Percentiles rank a stretch among this genome's conserved stretches.
phyloP scores from a whole-genome alignment of 2,797 vertebrate genomes.

The Thalassophryne amazonica region DNA sequence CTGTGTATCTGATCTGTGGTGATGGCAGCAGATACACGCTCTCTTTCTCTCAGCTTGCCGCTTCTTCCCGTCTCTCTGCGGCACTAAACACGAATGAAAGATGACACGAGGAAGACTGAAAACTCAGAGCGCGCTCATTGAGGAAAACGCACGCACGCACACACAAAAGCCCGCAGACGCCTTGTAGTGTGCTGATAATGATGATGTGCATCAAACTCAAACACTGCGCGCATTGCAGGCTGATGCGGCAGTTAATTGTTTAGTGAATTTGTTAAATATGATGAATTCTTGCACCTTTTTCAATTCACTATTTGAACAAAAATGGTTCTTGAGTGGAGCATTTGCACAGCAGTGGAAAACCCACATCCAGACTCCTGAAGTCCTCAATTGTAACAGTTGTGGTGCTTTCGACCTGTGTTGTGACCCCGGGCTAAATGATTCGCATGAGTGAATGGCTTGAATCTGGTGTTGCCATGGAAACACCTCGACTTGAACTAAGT shows the following conservation, averaged over 20 bases:
- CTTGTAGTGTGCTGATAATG: too few relatives aligned
- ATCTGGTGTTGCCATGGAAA: conserved; percentile 62
- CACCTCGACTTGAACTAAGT: background rate
- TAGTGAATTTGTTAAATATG: too few relatives aligned
- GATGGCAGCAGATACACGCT: conserved; percentile 44
- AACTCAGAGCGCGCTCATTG: conserved; percentile 3
- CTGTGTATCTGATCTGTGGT: conserved; percentile 67
- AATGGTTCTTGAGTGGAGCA: too few relatives aligned
- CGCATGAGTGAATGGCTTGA: too few relatives aligned
- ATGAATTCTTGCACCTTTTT: too few relatives aligned
- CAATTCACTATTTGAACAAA: too few relatives aligned
- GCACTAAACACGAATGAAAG: conserved; percentile 13
- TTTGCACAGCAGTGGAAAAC: too few relatives aligned
- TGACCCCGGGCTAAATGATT: conserved; percentile 13
- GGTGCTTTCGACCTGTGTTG: background rate
- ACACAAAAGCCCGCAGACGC: background rate
- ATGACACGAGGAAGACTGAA: conserved; percentile 14
- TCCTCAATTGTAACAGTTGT: too few relatives aligned
- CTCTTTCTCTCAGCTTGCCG: background rate
- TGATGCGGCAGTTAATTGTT: too few relatives aligned
- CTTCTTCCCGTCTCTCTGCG: conserved; percentile 13
- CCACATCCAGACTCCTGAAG: too few relatives aligned
- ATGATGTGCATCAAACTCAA: too few relatives aligned
- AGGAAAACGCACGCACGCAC: conserved; percentile 13
- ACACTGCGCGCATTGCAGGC: too few relatives aligned